Evolutionary conservation across 2,888 invertebrate species (phyloP).

Genomic region (Parascotia fuliginaria): DNA sequence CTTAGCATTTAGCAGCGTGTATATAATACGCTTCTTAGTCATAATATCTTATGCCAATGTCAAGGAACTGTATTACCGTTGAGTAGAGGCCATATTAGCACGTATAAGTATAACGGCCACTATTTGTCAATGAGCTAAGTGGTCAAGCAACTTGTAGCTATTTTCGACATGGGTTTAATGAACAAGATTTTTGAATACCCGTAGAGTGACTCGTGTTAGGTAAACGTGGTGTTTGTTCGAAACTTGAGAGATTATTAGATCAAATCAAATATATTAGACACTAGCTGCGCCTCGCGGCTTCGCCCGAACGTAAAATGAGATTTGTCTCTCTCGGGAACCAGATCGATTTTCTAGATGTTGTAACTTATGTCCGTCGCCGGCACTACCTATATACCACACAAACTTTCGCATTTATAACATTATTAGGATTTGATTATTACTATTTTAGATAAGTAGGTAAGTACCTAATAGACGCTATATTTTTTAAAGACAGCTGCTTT

Average conservation of each 20-base stretch:
- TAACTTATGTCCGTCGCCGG: too few relatives aligned
- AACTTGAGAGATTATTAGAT: not conserved
- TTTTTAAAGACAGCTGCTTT: too few relatives aligned
- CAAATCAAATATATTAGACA: too few relatives aligned
- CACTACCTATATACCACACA: too few relatives aligned
- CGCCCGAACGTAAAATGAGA: too few relatives aligned
- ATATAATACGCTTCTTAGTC: constrained; percentile 11
- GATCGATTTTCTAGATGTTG: too few relatives aligned
- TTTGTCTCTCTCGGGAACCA: too few relatives aligned
- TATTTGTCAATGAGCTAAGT: constrained; percentile 33
- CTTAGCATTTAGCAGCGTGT: constrained; percentile 2
- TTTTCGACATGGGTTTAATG: constrained; percentile 31
- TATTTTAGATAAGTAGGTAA: too few relatives aligned
- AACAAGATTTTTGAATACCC: constrained; percentile 32
- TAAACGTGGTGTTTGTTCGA: constrained; percentile 16
- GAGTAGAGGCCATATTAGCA: constrained; percentile 36
- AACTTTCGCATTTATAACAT: too few relatives aligned
- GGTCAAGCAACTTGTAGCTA: constrained; percentile 35
- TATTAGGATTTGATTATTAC: too few relatives aligned
- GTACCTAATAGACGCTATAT: too few relatives aligned
- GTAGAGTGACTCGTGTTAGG: constrained; percentile 24
- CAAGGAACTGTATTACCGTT: constrained; percentile 38
- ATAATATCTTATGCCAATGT: constrained; percentile 33
- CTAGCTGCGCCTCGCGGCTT: too few relatives aligned
- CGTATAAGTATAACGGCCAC: constrained; percentile 19